Base-by-base conservation (phyloP, 2,888 invertebrate genomes). In the Melieria omissa region DNA sequence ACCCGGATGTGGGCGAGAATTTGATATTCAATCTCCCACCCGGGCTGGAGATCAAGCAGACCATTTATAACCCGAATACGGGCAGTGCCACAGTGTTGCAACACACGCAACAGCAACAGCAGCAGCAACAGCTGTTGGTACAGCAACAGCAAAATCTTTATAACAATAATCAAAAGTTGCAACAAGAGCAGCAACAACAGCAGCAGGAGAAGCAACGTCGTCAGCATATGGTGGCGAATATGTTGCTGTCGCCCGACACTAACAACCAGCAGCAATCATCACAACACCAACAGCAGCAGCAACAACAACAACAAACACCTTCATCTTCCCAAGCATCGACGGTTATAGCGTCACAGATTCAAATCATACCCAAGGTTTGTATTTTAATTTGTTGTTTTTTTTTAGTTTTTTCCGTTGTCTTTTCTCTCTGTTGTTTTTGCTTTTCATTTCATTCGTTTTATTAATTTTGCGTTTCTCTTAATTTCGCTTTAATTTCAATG, bases 161-260 rank as follows among this genome's bases (percentile, higher is more conserved):
- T 49, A 77, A 76, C 65, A 73, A 76, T 64, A 63, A 62, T 70
- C 77, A 78, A 72, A 76, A 77, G 54, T 65, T 73, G 73, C 74
- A 76, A 44, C 74, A 77, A 61, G 75, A 76, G 41, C 75, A 76
- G 10, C 72, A 75, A 45, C 76, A 75, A 47, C 78, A 77, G 49
- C 72, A 74, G 41, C 74, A 78, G 55, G 82, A 84, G 61, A 78
- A 75, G 65, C 77, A 79, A 63, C 76, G 80, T 29, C 82, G 84
- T 8, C 85, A 84, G 69, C 85, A 85, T 77, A 81, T 84, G 80
- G 85, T 84, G 75, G 85, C 84, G 71, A 85, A 84, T 76, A 85
- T 85, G 85, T 78, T 85, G 72, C 78, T 85, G 81, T 84, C 85
- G 83, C 78, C 89, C 86, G 78, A 90, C 89, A 79, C 89, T 69